phyloP scores from a whole-genome alignment of 2,888 invertebrate species.

The Monochamus alternatus region DNA sequence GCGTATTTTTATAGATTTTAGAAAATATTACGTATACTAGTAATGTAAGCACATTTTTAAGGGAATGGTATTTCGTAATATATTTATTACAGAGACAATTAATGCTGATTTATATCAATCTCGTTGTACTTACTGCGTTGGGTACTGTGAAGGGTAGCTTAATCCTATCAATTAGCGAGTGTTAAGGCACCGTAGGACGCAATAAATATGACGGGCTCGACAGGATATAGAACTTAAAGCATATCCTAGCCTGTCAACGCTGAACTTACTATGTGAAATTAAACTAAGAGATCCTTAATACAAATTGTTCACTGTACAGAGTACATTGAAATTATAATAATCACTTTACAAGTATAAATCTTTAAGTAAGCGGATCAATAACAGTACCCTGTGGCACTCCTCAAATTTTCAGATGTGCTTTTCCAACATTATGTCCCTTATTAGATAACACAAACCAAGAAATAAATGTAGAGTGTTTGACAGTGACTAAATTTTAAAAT shows the following conservation, averaged over 20 bases:
- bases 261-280: neutral
- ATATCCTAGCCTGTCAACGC: conserved; percentile 38
- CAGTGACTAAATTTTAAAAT: neutral
- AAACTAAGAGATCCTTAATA: too few relatives aligned
- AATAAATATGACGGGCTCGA: conserved; percentile 48
- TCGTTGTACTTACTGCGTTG: neutral
- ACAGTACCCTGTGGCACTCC: conserved; percentile 24
- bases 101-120: neutral
- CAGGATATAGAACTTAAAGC: conserved; percentile 35
- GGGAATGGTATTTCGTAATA: too few relatives aligned
- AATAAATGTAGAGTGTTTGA: too few relatives aligned
- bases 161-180: conserved; percentile 44
- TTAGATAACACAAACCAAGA: too few relatives aligned
- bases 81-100: neutral
- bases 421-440: neutral
- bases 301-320: too few relatives aligned
- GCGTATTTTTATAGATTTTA: too few relatives aligned
- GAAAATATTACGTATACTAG: too few relatives aligned
- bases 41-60: too few relatives aligned
- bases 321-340: too few relatives aligned
- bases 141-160: neutral
- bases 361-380: neutral
- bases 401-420: neutral
- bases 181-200: conserved; percentile 50
- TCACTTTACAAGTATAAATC: too few relatives aligned